Evolutionary conservation across 2,113 vertebrate species (phyloP).

Genomic region (Tichodroma muraria): DNA sequence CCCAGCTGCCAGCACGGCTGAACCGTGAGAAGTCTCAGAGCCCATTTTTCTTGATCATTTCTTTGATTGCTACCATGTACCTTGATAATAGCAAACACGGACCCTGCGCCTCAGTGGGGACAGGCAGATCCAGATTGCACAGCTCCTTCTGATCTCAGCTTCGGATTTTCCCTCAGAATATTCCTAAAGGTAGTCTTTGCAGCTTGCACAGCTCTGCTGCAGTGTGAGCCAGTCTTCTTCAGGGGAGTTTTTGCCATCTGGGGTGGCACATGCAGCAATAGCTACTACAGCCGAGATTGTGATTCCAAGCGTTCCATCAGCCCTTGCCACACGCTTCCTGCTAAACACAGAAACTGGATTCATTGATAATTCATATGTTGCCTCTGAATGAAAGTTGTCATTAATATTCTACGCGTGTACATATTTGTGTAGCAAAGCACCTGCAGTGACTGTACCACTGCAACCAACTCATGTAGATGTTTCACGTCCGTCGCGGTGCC

Average conservation of each 20-base stretch:
- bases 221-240: neutral
- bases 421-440: neutral
- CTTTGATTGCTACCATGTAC: neutral
- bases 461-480: neutral
- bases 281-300: neutral
- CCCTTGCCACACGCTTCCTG: neutral
- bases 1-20: neutral
- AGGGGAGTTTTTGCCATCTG: neutral
- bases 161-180: neutral
- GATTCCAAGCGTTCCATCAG: neutral
- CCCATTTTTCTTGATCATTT: neutral
- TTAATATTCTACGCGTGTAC: neutral
- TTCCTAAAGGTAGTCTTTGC: neutral
- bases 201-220: neutral
- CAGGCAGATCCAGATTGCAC: neutral
- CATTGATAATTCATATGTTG: neutral
- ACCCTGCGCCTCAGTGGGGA: fast-evolving
- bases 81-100: neutral
- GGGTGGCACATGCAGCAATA: neutral
- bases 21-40: neutral
- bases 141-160: neutral
- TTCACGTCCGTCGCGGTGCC: neutral
- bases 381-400: constrained; percentile 6
- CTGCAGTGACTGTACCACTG: neutral
- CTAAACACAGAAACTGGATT: neutral